Evolutionary conservation across 2,888 invertebrate species (phyloP).

Genomic region (Tiphia femorata): DNA sequence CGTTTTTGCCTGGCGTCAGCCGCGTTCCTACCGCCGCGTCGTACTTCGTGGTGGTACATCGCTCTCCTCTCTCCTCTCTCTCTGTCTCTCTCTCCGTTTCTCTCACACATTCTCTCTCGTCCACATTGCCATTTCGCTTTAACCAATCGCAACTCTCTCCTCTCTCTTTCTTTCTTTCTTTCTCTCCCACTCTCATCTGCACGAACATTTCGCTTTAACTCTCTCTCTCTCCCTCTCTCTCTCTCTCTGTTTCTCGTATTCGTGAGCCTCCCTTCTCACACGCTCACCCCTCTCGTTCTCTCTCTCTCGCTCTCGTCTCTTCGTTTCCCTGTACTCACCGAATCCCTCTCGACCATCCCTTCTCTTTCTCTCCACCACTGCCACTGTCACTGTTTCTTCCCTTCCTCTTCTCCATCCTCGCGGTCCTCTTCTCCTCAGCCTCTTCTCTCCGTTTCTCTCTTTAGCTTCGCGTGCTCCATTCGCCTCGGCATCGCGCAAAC

Average conservation of each 20-base stretch:
- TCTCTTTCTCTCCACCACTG: conserved; percentile 6
- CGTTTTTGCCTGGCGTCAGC: conserved; percentile 68
- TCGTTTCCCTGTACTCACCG: background rate
- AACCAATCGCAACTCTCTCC: conserved; percentile 60
- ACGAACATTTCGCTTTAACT: conserved; percentile 49
- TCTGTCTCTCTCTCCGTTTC: conserved; percentile 43
- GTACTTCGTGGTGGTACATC: conserved; percentile 64
- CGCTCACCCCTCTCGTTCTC: background rate
- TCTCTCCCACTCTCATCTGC: background rate
- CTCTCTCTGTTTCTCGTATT: background rate
- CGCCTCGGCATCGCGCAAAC: conserved; percentile 52
- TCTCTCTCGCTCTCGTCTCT: background rate
- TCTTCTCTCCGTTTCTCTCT: background rate
- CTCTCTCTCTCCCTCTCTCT: conserved; percentile 6
- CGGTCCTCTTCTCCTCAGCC: background rate
- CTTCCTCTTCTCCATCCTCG: conserved; percentile 59
- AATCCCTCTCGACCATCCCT: no score
- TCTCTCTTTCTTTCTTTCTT: background rate
- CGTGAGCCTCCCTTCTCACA: background rate
- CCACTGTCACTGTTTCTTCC: background rate
- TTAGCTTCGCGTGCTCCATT: conserved; percentile 26
- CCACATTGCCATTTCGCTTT: background rate
- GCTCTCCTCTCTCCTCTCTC: conserved; percentile 49
- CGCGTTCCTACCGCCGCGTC: conserved; percentile 63
- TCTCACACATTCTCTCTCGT: background rate